Base-by-base conservation (phyloP, 2,113 vertebrate species). In the Silurus glanis region DNA sequence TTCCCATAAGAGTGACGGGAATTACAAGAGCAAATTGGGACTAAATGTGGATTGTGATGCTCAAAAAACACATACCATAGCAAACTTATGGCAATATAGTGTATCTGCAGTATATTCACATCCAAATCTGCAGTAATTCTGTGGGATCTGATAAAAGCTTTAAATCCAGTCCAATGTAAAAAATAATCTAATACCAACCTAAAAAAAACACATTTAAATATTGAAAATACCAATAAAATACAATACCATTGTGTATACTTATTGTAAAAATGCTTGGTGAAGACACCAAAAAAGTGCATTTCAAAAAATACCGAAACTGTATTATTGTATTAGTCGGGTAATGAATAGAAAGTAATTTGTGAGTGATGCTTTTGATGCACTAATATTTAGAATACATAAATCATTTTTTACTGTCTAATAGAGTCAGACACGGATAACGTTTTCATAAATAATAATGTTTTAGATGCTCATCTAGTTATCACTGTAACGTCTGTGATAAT, bases 81-180 rank as follows among this genome's bases (percentile, higher is more conserved):
- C 37, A 37, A 37, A 37, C 37, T 37, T 37, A 37, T 37, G 37
- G 37, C 37, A 37, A 37, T 37, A 37, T 37, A 37, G 37, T 37
- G 37, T 37, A 37, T 37, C 37, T 37, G 37, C 37, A 37, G 37
- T 37, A 37, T 37, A 37, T 37, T 37, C 37, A 37, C 37, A 37
- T 86, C 37, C 47, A 83, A 59, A 86, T 83, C 83, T 74, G 62
- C 67, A 80, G 28, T 64, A 71, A 86, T 80, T 71, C 55, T 78
- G 79, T 61, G 61, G 55, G 75, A 84, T 71, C 64, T 49, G 45
- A 88, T 83, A 25, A n/a, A 88, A 61, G 51, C 62, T 81, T 61
- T 79, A 71, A 14, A 14, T 28, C 25, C 61, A 81, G 17, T 28
- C 13, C 71, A 81, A 12, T 85, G 67, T 71, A 72, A 87, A 47